Percentiles rank a stretch among this genome's conserved stretches.
Conservation (phyloP, 2,113 vertebrate species). For the Ailurus styani region DNA sequence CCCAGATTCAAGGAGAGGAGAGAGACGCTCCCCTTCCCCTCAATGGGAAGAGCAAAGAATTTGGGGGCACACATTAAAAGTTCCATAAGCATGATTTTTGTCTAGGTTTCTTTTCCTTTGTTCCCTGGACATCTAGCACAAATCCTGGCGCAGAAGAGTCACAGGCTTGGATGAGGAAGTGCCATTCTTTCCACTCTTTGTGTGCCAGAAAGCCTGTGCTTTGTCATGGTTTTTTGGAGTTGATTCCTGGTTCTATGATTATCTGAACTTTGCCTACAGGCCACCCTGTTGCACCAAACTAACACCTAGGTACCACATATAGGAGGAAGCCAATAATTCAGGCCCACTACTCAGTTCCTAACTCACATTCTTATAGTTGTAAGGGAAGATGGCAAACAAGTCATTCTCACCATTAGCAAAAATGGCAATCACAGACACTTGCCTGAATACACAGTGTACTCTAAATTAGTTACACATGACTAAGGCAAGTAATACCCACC, state of each 20-base stretch:
- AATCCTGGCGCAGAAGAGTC: neutral
- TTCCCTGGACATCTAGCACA: neutral
- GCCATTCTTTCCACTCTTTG: neutral
- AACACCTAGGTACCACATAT: neutral
- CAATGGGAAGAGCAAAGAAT: neutral
- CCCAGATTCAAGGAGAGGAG: neutral
- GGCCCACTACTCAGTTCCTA: neutral
- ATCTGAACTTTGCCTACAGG: neutral
- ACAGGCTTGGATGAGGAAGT: neutral
- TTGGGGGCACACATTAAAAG: neutral
- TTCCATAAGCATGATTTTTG: neutral
- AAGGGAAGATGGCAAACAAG: conserved; percentile 56
- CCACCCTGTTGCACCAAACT: neutral
- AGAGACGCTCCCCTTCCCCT: neutral
- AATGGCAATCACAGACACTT: conserved; percentile 52
- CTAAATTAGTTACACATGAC: conserved; percentile 62
- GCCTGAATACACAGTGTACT: conserved; percentile 42
- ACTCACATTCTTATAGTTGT: neutral
- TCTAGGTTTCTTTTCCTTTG: neutral
- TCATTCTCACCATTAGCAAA: conserved; percentile 48
- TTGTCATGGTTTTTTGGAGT: neutral
- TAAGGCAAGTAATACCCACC: conserved; percentile 54
- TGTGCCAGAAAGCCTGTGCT: neutral
- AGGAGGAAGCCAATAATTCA: neutral
- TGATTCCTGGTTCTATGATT: neutral